Evolutionary conservation across 2,888 invertebrate species (phyloP).

Genomic region (Imbricaverruca yamaguchii): DNA sequence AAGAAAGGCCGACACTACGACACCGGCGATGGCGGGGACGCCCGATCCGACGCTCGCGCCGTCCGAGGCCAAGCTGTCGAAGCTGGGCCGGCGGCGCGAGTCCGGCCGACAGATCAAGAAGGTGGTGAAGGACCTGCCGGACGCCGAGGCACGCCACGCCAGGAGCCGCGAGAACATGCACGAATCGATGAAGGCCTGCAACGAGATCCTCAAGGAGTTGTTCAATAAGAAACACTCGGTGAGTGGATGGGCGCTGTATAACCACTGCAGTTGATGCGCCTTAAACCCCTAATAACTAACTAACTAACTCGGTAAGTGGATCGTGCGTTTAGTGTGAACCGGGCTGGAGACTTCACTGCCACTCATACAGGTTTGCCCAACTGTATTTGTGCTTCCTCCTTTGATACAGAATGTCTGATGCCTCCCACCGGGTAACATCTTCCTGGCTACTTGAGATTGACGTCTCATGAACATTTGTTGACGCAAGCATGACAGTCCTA

Average conservation of each 20-base stretch:
- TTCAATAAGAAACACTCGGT: conserved; percentile 83
- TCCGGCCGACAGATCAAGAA: conserved; percentile 93
- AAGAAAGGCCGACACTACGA: conserved; percentile 79
- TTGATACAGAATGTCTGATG: too few relatives aligned
- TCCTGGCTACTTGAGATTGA: too few relatives aligned
- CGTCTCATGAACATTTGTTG: too few relatives aligned
- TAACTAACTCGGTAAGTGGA: conserved; percentile 53
- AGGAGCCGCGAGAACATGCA: conserved; percentile 41
- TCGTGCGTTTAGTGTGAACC: too few relatives aligned
- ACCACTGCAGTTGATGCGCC: too few relatives aligned
- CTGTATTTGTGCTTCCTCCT: too few relatives aligned
- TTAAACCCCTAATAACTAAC: too few relatives aligned
- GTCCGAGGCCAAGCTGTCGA: conserved; percentile 25
- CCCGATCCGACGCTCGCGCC: conserved; percentile 42
- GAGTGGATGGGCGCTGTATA: too few relatives aligned
- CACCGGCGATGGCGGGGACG: conserved; percentile 30
- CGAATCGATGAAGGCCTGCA: conserved; percentile 80
- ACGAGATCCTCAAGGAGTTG: conserved; percentile 83
- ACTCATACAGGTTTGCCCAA: too few relatives aligned
- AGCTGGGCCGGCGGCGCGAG: conserved; percentile 70
- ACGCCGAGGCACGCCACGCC: conserved; percentile 39
- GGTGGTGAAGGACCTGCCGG: conserved; percentile 54
- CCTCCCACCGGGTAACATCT: too few relatives aligned
- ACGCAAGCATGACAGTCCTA: too few relatives aligned
- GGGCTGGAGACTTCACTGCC: too few relatives aligned